Evolutionary conservation across 1,140 invertebrate species (phyloP).

Genomic region (Holotrichia oblita): DNA sequence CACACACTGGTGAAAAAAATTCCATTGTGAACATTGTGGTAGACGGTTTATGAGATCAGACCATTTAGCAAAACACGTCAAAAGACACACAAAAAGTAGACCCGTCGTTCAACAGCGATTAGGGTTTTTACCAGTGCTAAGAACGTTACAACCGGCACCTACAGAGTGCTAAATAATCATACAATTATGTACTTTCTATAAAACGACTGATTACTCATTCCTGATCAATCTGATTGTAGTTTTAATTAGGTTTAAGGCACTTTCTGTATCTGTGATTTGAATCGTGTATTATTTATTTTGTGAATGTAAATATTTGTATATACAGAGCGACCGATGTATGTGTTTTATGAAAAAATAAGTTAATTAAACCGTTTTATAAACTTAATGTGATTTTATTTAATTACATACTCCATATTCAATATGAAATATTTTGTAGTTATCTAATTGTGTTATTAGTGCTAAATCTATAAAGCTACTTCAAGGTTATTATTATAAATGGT

Average conservation of each 20-base stretch:
- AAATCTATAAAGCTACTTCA: neutral
- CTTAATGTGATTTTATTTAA: constrained; percentile 10
- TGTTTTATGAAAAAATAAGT: constrained; percentile 26
- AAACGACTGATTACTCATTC: constrained; percentile 9
- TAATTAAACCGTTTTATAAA: constrained; percentile 19
- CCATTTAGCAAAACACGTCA: constrained; percentile 90
- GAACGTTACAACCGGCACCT: constrained; percentile 55
- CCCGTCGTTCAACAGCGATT: constrained; percentile 43
- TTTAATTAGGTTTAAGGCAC: neutral
- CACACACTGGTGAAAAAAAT: constrained; percentile 95
- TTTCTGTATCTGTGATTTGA: constrained; percentile 36
- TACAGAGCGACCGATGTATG: neutral
- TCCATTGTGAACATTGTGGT: constrained; percentile 86
- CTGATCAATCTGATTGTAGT: constrained; percentile 1
- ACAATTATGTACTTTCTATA: neutral
- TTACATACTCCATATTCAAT: neutral
- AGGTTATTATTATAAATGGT: no score
- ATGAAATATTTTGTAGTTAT: neutral
- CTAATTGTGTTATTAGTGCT: neutral
- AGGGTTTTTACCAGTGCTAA: constrained; percentile 49
- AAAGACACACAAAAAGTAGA: constrained; percentile 79
- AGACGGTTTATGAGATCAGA: constrained; percentile 95
- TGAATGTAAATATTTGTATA: constrained; percentile 37
- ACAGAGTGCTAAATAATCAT: neutral
- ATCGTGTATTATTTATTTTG: constrained; percentile 36